Conservation (phyloP, 92 coral and sea anemone genomes). For the Heteractis magnifica region DNA sequence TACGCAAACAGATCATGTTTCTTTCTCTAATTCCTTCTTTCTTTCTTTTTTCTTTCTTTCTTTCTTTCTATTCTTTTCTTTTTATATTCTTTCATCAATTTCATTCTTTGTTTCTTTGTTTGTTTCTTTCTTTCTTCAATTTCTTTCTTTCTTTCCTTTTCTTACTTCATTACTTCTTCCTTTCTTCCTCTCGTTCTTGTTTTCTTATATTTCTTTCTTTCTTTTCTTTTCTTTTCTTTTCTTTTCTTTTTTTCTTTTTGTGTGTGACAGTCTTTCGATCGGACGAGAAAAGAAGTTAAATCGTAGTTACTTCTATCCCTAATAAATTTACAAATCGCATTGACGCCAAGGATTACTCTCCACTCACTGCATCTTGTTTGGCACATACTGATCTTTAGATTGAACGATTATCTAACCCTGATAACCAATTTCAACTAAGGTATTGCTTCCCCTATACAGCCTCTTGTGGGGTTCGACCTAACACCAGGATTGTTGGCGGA, state of each 20-base stretch:
- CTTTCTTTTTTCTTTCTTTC: too few species aligned
- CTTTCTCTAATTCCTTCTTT: too few species aligned
- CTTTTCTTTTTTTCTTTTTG: too few species aligned
- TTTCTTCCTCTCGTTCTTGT: not conserved
- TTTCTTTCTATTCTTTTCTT: not conserved
- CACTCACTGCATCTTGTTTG: not conserved
- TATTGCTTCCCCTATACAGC: conserved; percentile 8
- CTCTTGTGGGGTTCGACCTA: conserved; percentile 51
- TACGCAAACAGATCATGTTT: too few species aligned
- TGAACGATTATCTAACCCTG: not conserved
- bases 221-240: too few species aligned
- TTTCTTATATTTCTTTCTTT: too few species aligned
- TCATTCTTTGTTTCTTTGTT: not conserved
- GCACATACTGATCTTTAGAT: not conserved
- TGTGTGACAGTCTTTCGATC: not conserved
- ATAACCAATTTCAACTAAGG: not conserved
- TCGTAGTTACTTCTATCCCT: too few species aligned
- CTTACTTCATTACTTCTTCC: not conserved
- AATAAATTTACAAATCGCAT: too few species aligned
- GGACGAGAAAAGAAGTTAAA: not conserved
- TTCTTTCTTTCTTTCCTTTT: not conserved
- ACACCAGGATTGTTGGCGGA: conserved; percentile 54
- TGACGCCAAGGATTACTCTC: too few species aligned
- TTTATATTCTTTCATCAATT: too few species aligned
- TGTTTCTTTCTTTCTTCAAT: not conserved